phyloP scores from a whole-genome alignment of 2,888 invertebrate species.

The Machimus atricapillus region DNA sequence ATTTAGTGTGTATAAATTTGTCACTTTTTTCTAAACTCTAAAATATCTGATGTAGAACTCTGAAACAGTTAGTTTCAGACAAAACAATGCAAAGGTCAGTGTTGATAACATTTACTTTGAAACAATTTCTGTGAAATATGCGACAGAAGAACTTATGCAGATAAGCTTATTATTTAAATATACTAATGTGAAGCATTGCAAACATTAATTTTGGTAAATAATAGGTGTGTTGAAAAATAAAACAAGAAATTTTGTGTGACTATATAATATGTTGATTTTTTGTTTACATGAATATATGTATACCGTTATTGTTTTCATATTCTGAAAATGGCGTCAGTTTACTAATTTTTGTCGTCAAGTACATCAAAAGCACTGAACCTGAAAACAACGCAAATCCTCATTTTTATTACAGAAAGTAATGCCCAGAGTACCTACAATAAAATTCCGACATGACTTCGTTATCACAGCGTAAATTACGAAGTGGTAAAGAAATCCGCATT shows the following conservation, averaged over 20 bases:
- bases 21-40: not conserved
- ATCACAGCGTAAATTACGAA: not conserved
- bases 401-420: not conserved
- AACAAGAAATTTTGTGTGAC: not conserved
- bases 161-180: not conserved
- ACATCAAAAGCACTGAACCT: not conserved
- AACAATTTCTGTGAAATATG: not conserved
- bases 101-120: not conserved
- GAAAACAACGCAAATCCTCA: not conserved
- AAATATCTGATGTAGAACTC: not conserved
- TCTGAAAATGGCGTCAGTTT: not conserved
- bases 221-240: not conserved
- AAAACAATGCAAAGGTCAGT: not conserved
- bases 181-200: not conserved
- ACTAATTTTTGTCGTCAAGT: not conserved
- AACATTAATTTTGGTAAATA: not conserved
- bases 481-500: not conserved
- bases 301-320: not conserved
- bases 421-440: not conserved
- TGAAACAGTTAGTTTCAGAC: not conserved
- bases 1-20: not conserved
- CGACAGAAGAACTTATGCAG: not conserved
- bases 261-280: too few relatives aligned
- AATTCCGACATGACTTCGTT: not conserved
- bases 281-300: not conserved